These are phyloP conservation scores for Eledona agricola DNA, from an alignment of 2,888 invertebrate species.

Conservation along the genomic window DNA sequence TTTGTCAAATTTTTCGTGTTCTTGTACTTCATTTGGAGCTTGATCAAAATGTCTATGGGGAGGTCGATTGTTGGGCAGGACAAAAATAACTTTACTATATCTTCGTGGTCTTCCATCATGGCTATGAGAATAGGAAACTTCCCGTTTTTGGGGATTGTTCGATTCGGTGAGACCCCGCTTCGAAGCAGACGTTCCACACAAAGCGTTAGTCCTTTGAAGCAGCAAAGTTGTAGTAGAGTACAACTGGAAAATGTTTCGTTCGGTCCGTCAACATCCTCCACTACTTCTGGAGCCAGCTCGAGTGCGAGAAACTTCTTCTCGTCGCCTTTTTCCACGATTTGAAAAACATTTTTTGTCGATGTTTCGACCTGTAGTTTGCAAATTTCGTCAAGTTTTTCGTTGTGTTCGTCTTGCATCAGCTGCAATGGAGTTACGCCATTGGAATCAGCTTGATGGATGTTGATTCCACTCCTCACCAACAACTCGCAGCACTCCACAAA, in stretches of 20 bases:
- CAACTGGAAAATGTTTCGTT: constrained; percentile 19
- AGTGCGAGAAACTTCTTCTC: constrained; percentile 1
- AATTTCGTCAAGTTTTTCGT: background rate
- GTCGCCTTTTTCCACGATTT: background rate
- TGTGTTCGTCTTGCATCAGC: constrained; percentile 8
- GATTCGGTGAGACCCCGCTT: constrained; percentile 10
- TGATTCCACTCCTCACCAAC: constrained; percentile 9
- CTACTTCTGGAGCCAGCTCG: constrained; percentile 7
- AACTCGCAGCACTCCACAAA: constrained; percentile 14
- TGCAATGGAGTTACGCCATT: constrained; percentile 14
- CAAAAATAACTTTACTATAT: constrained; percentile 16
- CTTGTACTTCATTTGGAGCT: constrained; percentile 20
- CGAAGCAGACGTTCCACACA: constrained; percentile 17
- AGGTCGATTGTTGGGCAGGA: background rate
- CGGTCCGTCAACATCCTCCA: constrained; percentile 12
- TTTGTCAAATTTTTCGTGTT: background rate
- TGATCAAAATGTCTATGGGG: constrained; percentile 20
- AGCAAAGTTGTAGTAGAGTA: constrained; percentile 22
- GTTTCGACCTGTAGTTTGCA: background rate
- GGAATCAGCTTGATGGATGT: constrained; percentile 16
- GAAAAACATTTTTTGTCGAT: too few species aligned
- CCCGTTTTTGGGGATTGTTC: constrained; percentile 13
- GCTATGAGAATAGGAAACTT: constrained; percentile 17
- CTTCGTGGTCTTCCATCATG: constrained; percentile 27
- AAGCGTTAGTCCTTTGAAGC: constrained; percentile 10